Evolutionary conservation across 2,113 vertebrate genomes (phyloP).

Genomic region (Neotragus pygmaeus): DNA sequence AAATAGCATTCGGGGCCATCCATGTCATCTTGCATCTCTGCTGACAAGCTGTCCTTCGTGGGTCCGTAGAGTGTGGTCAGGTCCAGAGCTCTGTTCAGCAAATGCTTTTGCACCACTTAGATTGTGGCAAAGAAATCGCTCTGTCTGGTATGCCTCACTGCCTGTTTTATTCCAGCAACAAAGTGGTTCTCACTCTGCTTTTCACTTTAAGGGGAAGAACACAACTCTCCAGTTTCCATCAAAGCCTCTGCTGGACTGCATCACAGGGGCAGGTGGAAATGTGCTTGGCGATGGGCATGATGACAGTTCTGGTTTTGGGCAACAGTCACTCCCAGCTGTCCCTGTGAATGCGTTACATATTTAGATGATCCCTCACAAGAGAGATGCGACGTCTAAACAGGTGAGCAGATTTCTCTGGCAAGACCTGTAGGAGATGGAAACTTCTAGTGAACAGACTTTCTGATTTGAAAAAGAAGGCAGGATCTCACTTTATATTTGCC

Average conservation of each 20-base stretch:
- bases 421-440: not conserved
- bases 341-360: not conserved
- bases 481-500: not conserved
- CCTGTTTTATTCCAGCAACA: not conserved
- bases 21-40: not conserved
- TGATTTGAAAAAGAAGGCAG: not conserved
- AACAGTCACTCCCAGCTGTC: not conserved
- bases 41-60: not conserved
- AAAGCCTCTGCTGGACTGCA: not conserved
- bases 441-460: not conserved
- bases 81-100: not conserved
- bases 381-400: not conserved
- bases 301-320: not conserved
- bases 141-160: not conserved
- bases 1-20: not conserved
- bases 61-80: not conserved
- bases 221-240: not conserved
- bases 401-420: not conserved
- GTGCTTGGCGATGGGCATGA: not conserved
- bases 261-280: not conserved
- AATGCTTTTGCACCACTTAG: not conserved
- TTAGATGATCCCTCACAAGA: slow-evolving; percentile 3
- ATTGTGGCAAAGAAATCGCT: not conserved
- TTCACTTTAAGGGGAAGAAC: not conserved
- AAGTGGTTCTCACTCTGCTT: not conserved